Evolutionary conservation across 2,797 vertebrate genomes (phyloP), one percentile per base, ranked within the genome.

Genomic region (Falco biarmicus): DNA sequence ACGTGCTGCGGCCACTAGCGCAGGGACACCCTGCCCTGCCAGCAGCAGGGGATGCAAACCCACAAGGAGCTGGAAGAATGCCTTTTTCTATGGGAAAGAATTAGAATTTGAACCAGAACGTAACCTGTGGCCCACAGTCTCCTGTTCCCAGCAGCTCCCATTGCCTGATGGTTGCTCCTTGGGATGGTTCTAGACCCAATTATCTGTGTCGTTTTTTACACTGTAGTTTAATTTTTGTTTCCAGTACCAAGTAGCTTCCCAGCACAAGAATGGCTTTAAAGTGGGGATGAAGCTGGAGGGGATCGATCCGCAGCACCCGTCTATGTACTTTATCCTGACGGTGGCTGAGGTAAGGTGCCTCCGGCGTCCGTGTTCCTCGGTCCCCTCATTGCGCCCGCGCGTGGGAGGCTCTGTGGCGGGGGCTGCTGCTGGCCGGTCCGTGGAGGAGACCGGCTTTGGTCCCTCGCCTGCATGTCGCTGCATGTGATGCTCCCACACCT

Each of bases 211-310:
- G 3, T 10, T 90, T 95, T 73, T 97, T 87, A 94, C 64, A 87
- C 16, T 83, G 71, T 77, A 45, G 29, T 75, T 91, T 89, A 73
- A 78, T 97, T 94, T 94, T 51, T 95, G 50, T 95, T 85, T 98
- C 94, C 97, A 99, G 98, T 97, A 97, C 63, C 99, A 99, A 98
- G 97, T 98, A 92, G 98, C 98, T 74, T 98, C 98, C 11, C 98
- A 98, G 60, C 97, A 98, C 92, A 99, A 99, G 98, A 99, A 99
- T n/a, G 98, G 98, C 96, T 99, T 99, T 95, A 98, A 98, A 95
- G 98, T 98, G 96, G 99, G 99, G 39, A 99, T 99, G 99, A 99
- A 99, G 94, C 97, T 99, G 96, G 99, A 99, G 95, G 99, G 99
- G 60, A 99, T 99, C 0, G 99, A 99, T 97, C 99, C 99, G 0